phyloP scores from a whole-genome alignment of 2,797 vertebrate species.

The Phrynocephalus vlangalii region DNA sequence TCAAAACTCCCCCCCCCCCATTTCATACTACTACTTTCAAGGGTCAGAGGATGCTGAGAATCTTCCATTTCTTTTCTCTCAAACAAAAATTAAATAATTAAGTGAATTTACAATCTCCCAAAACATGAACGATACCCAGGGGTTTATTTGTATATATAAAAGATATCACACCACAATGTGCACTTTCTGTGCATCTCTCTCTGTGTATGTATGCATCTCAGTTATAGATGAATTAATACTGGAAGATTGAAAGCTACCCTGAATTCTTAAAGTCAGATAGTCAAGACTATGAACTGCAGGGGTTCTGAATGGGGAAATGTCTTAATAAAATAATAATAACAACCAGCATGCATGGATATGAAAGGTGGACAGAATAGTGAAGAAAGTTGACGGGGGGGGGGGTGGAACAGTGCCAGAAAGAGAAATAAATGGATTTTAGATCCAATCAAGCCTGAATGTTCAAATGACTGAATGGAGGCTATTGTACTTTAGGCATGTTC shows the following conservation, averaged over 20 bases:
- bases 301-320: no score
- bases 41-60: neutral
- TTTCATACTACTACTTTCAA: neutral
- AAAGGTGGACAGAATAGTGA: no score
- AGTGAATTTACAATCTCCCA: neutral
- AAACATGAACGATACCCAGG: neutral
- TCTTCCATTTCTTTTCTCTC: neutral
- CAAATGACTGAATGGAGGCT: no score
- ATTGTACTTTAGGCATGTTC: no score
- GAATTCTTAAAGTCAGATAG: neutral
- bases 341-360: no score
- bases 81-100: conserved; percentile 3
- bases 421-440: no score
- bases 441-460: no score
- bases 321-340: no score
- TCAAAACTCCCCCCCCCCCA: neutral
- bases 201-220: neutral
- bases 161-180: neutral
- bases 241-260: neutral
- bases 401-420: no score
- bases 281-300: neutral
- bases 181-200: neutral
- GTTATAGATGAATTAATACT: neutral
- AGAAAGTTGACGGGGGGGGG: no score
- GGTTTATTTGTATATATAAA: neutral